Percentiles rank a stretch among this genome's conserved stretches.
Conservation (phyloP, 2,888 invertebrate species). For the Graphium colonna region DNA sequence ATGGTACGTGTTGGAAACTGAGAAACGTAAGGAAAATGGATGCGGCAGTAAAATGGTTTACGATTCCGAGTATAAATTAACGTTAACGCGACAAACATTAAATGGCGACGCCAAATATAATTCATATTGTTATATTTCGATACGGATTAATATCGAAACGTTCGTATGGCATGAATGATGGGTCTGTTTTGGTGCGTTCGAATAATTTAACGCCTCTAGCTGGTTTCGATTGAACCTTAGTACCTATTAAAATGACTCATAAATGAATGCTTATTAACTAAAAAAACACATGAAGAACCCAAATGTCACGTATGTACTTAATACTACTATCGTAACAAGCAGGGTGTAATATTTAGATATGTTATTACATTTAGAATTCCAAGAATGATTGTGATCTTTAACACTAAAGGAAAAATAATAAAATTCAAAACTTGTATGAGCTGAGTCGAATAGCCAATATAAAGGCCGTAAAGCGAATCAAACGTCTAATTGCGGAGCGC, state of each 20-base stretch:
- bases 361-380: no score
- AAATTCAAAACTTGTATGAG: no score
- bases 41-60: conserved; percentile 59
- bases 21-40: conserved; percentile 43
- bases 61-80: conserved; percentile 59
- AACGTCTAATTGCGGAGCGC: conserved; percentile 41
- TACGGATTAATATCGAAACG: conserved; percentile 3
- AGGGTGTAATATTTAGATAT: no score
- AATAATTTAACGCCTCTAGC: no score
- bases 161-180: conserved; percentile 20
- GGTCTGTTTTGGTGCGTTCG: no score
- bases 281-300: no score
- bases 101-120: conserved; percentile 27
- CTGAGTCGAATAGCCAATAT: conserved; percentile 3
- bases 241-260: background rate
- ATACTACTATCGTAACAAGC: no score
- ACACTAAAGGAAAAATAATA: no score
- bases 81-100: conserved; percentile 52
- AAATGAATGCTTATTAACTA: conserved; percentile 9
- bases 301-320: no score
- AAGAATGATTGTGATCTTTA: no score
- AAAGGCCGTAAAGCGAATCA: conserved; percentile 39
- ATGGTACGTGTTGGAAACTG: conserved; percentile 38
- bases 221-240: no score
- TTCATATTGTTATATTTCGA: conserved; percentile 1